A percentile compares a stretch with the other conserved stretches of the same genome.
Conservation (phyloP, 2,113 vertebrate genomes). For the Hoplias malabaricus region DNA sequence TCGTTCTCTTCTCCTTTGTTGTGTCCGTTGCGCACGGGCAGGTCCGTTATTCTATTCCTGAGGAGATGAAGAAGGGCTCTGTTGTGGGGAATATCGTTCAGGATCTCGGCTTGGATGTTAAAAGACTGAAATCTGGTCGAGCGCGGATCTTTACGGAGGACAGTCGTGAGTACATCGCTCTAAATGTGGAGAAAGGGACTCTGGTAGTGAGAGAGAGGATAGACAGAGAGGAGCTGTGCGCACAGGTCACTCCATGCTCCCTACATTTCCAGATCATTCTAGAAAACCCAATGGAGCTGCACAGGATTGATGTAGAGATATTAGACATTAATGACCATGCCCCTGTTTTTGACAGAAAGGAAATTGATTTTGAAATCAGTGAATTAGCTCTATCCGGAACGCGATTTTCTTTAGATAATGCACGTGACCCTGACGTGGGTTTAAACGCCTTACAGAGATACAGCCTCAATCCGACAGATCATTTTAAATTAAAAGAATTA, state of each 20-base stretch:
- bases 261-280: conserved; percentile 64
- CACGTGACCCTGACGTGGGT: conserved; percentile 70
- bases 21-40: conserved; percentile 60
- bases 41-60: conserved; percentile 54
- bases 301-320: conserved; percentile 51
- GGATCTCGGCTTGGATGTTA: conserved; percentile 74
- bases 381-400: conserved; percentile 63
- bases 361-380: conserved; percentile 65
- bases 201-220: conserved; percentile 58
- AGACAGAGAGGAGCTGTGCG: conserved; percentile 61
- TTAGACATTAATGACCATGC: conserved; percentile 59
- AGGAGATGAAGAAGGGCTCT: conserved; percentile 54
- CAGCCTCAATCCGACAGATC: conserved; percentile 58
- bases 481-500: conserved; percentile 66
- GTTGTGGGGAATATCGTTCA: conserved; percentile 73
- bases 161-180: conserved; percentile 74
- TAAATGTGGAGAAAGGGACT: conserved; percentile 61
- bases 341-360: conserved; percentile 62
- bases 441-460: conserved; percentile 67
- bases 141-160: conserved; percentile 73
- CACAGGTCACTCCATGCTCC: conserved; percentile 49
- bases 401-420: conserved; percentile 62
- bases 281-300: conserved; percentile 59
- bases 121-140: conserved; percentile 65
- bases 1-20: conserved; percentile 53